A percentile compares a stretch with the other conserved stretches of the same genome.
Conservation (phyloP, 2,113 vertebrate genomes). For the Scalopus aquaticus region DNA sequence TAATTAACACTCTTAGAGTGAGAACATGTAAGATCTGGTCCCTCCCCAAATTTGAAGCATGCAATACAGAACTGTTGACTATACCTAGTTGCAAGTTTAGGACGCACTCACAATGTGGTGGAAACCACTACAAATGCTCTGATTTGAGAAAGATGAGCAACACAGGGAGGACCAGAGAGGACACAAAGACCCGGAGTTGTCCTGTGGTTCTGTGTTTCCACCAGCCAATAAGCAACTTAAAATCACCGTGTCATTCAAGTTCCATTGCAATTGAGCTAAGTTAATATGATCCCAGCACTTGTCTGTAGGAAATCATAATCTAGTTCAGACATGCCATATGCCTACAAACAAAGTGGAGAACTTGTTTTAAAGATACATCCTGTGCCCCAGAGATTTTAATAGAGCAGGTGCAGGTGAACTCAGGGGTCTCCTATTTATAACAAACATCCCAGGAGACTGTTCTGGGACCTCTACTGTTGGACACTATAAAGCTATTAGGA, state of each 20-base stretch:
- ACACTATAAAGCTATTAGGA: background rate
- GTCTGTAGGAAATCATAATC: background rate
- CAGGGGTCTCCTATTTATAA: background rate
- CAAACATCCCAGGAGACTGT: background rate
- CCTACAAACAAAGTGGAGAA: background rate
- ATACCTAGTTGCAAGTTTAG: background rate
- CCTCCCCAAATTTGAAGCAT: background rate
- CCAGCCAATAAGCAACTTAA: background rate
- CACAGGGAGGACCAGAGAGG: background rate
- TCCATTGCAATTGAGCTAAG: background rate
- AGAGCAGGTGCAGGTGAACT: background rate
- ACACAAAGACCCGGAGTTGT: background rate
- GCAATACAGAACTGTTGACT: background rate
- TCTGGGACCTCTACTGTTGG: background rate
- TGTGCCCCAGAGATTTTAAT: background rate
- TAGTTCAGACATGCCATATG: background rate
- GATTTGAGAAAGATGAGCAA: too few species aligned
- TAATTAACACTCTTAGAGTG: background rate
- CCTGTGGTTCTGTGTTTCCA: background rate
- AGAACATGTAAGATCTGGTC: background rate
- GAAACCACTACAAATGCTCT: background rate
- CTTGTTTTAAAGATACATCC: background rate
- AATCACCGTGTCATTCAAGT: background rate
- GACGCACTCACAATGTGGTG: too few species aligned
- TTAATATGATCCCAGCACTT: background rate